phyloP scores from a whole-genome alignment of 2,113 vertebrate genomes.

The Ophthalmotilapia sp. region DNA sequence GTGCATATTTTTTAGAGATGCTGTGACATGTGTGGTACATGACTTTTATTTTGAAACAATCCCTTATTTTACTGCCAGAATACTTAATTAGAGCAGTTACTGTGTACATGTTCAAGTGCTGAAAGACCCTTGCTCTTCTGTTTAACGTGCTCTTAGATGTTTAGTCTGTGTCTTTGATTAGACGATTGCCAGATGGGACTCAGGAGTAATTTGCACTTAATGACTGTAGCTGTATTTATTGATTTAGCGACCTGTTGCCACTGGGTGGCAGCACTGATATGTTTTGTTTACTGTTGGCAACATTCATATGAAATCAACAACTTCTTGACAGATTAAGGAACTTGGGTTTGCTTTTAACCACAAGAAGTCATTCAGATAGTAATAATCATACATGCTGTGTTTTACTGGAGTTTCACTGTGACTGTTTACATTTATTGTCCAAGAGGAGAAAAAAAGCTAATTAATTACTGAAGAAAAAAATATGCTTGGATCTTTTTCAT shows the following conservation, averaged over 20 bases:
- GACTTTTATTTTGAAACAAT: background rate
- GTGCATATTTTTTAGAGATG: background rate
- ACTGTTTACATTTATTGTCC: background rate
- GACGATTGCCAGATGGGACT: background rate
- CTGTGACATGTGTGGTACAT: background rate
- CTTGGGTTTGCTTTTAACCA: background rate
- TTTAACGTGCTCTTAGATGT: background rate
- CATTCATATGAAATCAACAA: background rate
- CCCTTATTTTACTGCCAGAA: background rate
- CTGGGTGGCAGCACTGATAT: constrained; percentile 49
- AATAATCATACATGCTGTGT: background rate
- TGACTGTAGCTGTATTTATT: constrained; percentile 37
- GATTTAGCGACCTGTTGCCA: constrained; percentile 21
- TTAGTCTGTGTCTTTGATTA: background rate
- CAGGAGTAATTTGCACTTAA: constrained; percentile 34
- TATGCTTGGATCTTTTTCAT: background rate
- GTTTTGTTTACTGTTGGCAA: constrained; percentile 17
- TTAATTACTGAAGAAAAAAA: background rate
- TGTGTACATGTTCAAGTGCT: background rate
- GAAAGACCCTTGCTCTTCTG: background rate
- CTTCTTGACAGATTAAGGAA: background rate
- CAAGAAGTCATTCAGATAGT: background rate
- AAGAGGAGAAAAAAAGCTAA: background rate
- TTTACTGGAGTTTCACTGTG: background rate
- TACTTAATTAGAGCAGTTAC: background rate